Evolutionary conservation across 1,140 invertebrate genomes (phyloP), one percentile per base, ranked within the genome.

Genomic region (Proctacanthus coquilletti): DNA sequence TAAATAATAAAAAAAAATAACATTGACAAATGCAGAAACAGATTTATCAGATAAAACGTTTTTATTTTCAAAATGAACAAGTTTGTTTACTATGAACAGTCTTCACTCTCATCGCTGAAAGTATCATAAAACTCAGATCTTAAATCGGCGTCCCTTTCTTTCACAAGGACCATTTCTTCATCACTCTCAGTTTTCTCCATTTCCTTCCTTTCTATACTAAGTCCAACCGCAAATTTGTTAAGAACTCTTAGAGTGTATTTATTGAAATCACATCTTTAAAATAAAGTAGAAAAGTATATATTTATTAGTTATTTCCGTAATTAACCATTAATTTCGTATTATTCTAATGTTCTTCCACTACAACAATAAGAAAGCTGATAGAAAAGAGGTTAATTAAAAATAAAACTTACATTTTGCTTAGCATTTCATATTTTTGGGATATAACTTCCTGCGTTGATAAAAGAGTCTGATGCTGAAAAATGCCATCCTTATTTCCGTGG

Each of bases 351-450:
- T 25, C 23, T 25, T 25, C 6, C 6, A 25, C 6, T 25, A 25
- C n/a, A 8, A 25, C 6, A 25, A 8, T 25, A 25, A 25, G 6
- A 8, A 8, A 25, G 20, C 13, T 42, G 3, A 40, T n/a, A 27
- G 15, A 18, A 5, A 37, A 32, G 17, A 18, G 10, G 3, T 11
- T 23, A n/a, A 21, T 23, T 18, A 38, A 38, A n/a, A n/a, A 29
- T 32, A 21, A 23, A 39, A 74, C 80, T 77, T 64, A 92, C 84
- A 93, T 75, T 71, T 86, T 87, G 38, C 75, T 74, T 1, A 94
- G 51, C 51, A 86, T 78, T 19, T 84, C 75, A 45, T 81, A 78
- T 63, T 81, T 82, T n/a, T 71, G 70, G 2, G 74, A 74, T 18
- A 93, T 60, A 50, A 75, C 80, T 58, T 88, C 89, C 50, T 92